Conservation (phyloP, 2,113 vertebrate species). For the Mungos mungo region DNA sequence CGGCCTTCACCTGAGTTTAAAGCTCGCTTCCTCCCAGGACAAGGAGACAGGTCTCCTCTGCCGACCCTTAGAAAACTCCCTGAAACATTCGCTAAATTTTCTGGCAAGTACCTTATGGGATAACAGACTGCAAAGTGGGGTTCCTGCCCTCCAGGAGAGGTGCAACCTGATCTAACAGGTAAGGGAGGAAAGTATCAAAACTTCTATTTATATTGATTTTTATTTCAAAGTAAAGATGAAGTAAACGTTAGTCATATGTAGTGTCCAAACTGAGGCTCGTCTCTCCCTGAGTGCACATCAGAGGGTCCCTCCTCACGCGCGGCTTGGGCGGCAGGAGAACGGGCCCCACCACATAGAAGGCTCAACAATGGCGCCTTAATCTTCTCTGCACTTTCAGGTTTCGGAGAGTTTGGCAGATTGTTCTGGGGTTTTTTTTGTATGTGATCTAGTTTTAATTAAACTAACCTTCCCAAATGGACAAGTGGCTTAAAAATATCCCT, state of each 20-base stretch:
- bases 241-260: neutral
- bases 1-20: neutral
- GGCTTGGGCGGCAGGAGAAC: neutral
- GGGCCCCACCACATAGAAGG: neutral
- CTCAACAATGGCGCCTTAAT: neutral
- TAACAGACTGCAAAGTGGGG: neutral
- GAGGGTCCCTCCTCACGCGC: neutral
- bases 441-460: conserved; percentile 50
- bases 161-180: neutral
- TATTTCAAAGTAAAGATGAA: conserved; percentile 16
- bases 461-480: neutral
- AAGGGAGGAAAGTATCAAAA: neutral
- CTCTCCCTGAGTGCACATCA: neutral
- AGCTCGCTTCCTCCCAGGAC: neutral
- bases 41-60: neutral
- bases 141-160: neutral
- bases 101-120: neutral
- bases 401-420: neutral
- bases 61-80: neutral
- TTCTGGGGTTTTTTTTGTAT: neutral
- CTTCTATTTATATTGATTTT: neutral
- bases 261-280: neutral
- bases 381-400: neutral
- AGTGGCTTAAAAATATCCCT: conserved; percentile 35
- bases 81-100: neutral